Evolutionary conservation across 2,113 vertebrate genomes (phyloP), one percentile per base, ranked within the genome.

Genomic region (Misgurnus mizolepis): DNA sequence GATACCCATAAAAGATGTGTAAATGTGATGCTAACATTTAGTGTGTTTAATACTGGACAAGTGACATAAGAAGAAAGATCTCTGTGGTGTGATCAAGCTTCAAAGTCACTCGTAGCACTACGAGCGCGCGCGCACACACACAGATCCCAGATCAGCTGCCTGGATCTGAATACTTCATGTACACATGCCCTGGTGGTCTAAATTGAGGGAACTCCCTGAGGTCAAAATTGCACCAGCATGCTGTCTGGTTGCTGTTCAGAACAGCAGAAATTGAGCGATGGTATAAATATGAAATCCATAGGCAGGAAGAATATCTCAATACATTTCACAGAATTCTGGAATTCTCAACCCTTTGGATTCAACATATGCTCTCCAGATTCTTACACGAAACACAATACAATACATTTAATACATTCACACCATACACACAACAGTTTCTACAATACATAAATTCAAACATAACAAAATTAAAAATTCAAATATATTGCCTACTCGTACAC

Each of bases 161-260:
- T 34, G 72, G 58, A 17, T 75, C 12, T 75, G 58, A 62, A 75
- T 61, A 50, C 47, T 78, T 67, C 27, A 34, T 66, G 18, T 58
- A 55, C 64, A 45, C 41, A 55, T 4, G 43, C 58, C 50, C 71
- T 80, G 71, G 34, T 74, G 79, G 70, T 61, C 67, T 49, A 18
- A 60, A 81, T 53, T 41, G 27, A 71, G 64, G 67, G 73, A 56
- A 83, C 84, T 93, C 89, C 92, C 92, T 93, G 91, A 93, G 92
- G 88, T 90, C 89, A 90, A 67, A 82, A 82, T 86, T 88, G 86
- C 84, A 81, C 82, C 85, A 86, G 73, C 86, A 71, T 60, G 49
- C 82, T 56, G 69, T 58, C 68, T 41, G 27, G 7, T 6, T 14
- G 27, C 27, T 65, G 47, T 50, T 43, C 76, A 49, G 80, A 90